Evolutionary conservation across 2,113 vertebrate genomes (phyloP).

Genomic region (Coregonus clupeaformis): DNA sequence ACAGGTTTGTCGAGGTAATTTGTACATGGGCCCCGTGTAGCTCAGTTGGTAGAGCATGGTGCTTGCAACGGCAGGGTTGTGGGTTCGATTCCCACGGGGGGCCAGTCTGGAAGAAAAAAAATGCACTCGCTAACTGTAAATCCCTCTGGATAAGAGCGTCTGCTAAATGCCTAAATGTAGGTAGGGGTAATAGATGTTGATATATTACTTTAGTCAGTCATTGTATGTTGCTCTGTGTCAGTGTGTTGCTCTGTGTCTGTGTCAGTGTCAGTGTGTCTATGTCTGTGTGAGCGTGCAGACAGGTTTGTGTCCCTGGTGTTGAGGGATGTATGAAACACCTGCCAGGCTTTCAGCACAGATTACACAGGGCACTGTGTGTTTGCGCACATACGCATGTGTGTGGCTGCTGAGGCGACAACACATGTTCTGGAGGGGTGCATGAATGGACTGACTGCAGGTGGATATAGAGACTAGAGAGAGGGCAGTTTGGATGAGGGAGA

Average conservation of each 20-base stretch:
- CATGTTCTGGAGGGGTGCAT: not conserved
- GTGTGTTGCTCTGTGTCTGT: not conserved
- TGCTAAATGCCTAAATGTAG: too few species aligned
- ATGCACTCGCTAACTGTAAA: too few species aligned
- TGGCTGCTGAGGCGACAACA: conserved; percentile 14
- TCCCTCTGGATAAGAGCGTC: too few species aligned
- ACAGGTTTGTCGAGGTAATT: too few species aligned
- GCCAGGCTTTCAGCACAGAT: conserved; percentile 50
- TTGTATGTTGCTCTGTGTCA: too few species aligned
- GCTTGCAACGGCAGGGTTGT: too few species aligned
- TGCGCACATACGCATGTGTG: not conserved
- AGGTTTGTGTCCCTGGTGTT: conserved; percentile 52
- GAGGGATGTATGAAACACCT: conserved; percentile 72
- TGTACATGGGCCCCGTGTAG: too few species aligned
- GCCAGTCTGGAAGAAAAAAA: too few species aligned
- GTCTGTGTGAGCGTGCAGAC: conserved; percentile 8
- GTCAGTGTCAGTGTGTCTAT: conserved; percentile 7
- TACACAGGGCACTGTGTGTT: not conserved
- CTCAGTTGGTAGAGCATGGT: too few species aligned
- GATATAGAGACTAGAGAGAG: not conserved
- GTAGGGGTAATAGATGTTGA: too few species aligned
- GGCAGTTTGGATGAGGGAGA: not conserved
- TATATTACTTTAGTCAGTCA: too few species aligned
- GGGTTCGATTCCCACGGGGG: too few species aligned
- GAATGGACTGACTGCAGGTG: conserved; percentile 6